A percentile compares a stretch with the other conserved stretches of the same genome.
These are phyloP conservation scores for Calameuta idolon DNA, from an alignment of 2,888 invertebrate genomes.

Conservation along the genomic window DNA sequence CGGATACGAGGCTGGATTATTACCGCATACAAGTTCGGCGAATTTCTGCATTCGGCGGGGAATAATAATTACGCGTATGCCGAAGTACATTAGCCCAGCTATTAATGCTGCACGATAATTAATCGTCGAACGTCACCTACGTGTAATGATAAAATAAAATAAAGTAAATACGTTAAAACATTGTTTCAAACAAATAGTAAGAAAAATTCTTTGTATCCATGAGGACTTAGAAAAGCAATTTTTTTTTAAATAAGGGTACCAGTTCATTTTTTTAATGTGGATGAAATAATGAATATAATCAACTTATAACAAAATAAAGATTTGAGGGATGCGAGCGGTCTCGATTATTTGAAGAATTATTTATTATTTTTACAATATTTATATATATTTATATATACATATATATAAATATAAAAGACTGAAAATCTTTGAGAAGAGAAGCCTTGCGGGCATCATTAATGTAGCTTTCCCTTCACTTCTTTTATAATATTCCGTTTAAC, in stretches of 20 bases:
- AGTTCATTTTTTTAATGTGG: no score
- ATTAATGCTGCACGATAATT: background rate
- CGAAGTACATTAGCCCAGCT: background rate
- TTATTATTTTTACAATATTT: constrained; percentile 25
- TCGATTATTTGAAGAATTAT: constrained; percentile 8
- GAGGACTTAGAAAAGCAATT: background rate
- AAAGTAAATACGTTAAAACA: background rate
- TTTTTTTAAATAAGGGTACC: background rate
- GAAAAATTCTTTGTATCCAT: background rate
- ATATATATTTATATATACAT: background rate
- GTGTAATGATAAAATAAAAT: background rate
- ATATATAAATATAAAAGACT: background rate
- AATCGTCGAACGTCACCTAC: background rate
- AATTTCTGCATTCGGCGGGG: background rate
- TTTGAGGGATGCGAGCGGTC: background rate
- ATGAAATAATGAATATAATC: background rate
- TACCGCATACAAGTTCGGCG: background rate
- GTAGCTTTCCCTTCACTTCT: constrained; percentile 35
- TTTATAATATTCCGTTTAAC: constrained; percentile 34
- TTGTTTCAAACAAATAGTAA: background rate
- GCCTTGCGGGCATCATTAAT: constrained; percentile 61
- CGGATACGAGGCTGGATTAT: background rate
- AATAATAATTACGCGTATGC: background rate
- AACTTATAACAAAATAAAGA: background rate
- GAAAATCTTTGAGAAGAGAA: constrained; percentile 34